A percentile compares a stretch with the other conserved stretches of the same genome.
phyloP scores from a whole-genome alignment of 1,140 invertebrate species.

The Megathymus violae region DNA sequence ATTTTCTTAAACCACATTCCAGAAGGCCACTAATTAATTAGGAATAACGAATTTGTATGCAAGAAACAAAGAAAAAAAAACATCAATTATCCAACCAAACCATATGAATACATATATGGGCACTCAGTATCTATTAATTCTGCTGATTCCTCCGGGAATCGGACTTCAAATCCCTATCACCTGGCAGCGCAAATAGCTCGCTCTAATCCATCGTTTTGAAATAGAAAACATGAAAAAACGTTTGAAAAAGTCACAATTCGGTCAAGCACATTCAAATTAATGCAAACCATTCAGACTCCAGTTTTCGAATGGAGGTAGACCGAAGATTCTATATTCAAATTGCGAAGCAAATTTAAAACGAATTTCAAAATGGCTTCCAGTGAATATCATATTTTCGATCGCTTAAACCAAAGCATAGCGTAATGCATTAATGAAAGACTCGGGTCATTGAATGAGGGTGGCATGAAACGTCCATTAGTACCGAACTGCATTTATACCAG shows the following conservation, averaged over 20 bases:
- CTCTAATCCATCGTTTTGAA: too few species aligned
- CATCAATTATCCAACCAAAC: too few species aligned
- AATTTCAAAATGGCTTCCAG: neutral
- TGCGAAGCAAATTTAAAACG: neutral
- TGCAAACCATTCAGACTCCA: constrained; percentile 8
- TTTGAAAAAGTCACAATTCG: neutral
- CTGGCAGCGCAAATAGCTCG: too few species aligned
- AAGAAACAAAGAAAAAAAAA: too few species aligned
- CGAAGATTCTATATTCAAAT: neutral
- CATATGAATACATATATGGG: too few species aligned
- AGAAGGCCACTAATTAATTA: too few species aligned
- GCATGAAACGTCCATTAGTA: constrained; percentile 45
- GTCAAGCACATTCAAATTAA: constrained; percentile 11
- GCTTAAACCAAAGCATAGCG: constrained; percentile 27
- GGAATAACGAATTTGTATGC: too few species aligned
- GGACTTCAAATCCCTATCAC: too few species aligned
- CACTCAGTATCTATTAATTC: too few species aligned
- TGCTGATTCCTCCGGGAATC: too few species aligned
- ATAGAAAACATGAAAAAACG: neutral
- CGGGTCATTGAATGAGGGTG: constrained; percentile 36
- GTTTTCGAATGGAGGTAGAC: neutral
- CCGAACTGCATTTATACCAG: constrained; percentile 47
- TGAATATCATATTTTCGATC: constrained; percentile 21
- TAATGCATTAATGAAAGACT: constrained; percentile 40
- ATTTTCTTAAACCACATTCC: too few species aligned